Percentiles rank a stretch among this genome's conserved stretches.
These are phyloP conservation scores for Abrostola tripartita DNA, from an alignment of 2,888 invertebrate genomes.

Conservation along the genomic window DNA sequence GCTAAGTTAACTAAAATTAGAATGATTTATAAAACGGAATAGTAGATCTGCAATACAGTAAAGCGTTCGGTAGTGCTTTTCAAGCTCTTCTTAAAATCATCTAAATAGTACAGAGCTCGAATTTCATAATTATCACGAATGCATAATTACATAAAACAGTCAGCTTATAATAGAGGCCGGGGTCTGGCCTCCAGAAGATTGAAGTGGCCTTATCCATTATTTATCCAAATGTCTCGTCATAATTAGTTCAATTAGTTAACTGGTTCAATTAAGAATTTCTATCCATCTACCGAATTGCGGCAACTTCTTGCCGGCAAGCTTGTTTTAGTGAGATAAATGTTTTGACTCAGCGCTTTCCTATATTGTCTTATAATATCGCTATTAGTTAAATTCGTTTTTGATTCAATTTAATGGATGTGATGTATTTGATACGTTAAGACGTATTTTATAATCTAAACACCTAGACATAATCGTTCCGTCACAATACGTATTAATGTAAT, in stretches of 20 bases:
- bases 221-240: slow-evolving; percentile 57
- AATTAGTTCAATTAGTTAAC: slow-evolving; percentile 65
- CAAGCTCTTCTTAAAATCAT: background rate
- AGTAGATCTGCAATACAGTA: too few relatives aligned
- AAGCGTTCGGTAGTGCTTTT: too few relatives aligned
- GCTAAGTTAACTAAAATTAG: too few relatives aligned
- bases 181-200: slow-evolving; percentile 46
- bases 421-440: slow-evolving; percentile 2
- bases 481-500: too few relatives aligned
- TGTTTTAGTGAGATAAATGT: slow-evolving; percentile 54
- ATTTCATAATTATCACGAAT: slow-evolving; percentile 21
- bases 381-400: slow-evolving; percentile 24
- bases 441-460: too few relatives aligned
- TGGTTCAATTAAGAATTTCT: slow-evolving; percentile 61
- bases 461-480: too few relatives aligned
- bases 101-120: slow-evolving; percentile 10
- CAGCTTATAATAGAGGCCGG: slow-evolving; percentile 28
- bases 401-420: slow-evolving; percentile 10
- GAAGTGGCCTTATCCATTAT: slow-evolving; percentile 57
- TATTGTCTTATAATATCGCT: slow-evolving; percentile 35
- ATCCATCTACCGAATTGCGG: slow-evolving; percentile 52
- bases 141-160: slow-evolving; percentile 36
- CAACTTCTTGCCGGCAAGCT: slow-evolving; percentile 48
- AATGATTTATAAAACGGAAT: too few relatives aligned
- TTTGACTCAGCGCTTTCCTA: slow-evolving; percentile 39